Evolutionary conservation across 2,888 invertebrate genomes (phyloP).

Genomic region (Pegoplata infirma): DNA sequence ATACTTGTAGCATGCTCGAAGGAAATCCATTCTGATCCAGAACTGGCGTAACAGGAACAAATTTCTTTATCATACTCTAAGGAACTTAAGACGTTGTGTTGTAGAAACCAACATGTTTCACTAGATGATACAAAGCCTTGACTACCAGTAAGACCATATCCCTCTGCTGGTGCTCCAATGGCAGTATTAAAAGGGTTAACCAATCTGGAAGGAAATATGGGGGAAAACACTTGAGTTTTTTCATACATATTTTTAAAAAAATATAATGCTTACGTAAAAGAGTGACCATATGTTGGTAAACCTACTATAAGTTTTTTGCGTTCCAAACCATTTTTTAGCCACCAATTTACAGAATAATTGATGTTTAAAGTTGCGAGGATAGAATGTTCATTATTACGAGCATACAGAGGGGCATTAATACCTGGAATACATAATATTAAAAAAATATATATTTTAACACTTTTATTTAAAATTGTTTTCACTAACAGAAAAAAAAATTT

Average conservation of each 20-base stretch:
- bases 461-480: too few relatives aligned
- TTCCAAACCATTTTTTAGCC: slow-evolving; percentile 86
- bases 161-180: slow-evolving; percentile 85
- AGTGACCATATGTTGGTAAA: slow-evolving; percentile 92
- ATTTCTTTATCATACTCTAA: slow-evolving; percentile 83
- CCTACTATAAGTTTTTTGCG: slow-evolving; percentile 89
- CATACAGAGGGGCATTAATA: slow-evolving; percentile 89
- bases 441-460: slow-evolving; percentile 4
- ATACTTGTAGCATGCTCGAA: slow-evolving; percentile 87
- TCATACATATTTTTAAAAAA: background rate
- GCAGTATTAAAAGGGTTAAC: slow-evolving; percentile 83
- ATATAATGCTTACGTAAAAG: slow-evolving; percentile 80
- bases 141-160: slow-evolving; percentile 84
- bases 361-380: slow-evolving; percentile 87
- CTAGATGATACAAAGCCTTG: slow-evolving; percentile 86
- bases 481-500: too few relatives aligned
- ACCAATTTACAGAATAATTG: slow-evolving; percentile 89
- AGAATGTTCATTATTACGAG: slow-evolving; percentile 81
- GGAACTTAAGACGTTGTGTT: slow-evolving; percentile 78
- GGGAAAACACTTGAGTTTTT: background rate
- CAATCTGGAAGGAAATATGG: slow-evolving; percentile 78
- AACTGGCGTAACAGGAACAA: slow-evolving; percentile 87
- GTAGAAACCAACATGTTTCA: slow-evolving; percentile 84
- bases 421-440: slow-evolving; percentile 78
- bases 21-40: slow-evolving; percentile 88